Conservation (phyloP, 2,113 vertebrate species). For the Psittacus erithacus region DNA sequence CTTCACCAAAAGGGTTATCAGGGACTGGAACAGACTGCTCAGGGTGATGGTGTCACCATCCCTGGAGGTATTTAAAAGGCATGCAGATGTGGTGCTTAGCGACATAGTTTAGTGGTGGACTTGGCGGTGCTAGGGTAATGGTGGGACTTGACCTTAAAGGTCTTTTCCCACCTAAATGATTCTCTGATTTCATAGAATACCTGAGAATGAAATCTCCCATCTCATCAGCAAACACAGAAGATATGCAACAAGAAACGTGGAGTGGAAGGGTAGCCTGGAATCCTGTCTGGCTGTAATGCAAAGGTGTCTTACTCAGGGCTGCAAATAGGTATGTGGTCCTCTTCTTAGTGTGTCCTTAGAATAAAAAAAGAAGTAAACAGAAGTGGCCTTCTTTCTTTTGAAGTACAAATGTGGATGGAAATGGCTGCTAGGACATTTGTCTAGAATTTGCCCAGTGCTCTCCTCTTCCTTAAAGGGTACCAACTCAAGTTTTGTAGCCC, state of each 20-base stretch:
- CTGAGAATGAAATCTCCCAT: not conserved
- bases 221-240: not conserved
- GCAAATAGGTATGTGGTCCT: not conserved
- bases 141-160: not conserved
- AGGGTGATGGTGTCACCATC: not conserved
- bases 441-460: not conserved
- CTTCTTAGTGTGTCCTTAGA: not conserved
- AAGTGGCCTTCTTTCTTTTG: not conserved
- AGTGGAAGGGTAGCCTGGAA: not conserved
- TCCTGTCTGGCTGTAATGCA: not conserved
- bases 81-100: rapidly evolving
- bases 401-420: not conserved
- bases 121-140: rapidly evolving
- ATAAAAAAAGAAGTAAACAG: not conserved
- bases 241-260: not conserved
- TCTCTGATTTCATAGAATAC: not conserved
- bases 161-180: not conserved
- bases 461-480: not conserved
- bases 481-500: not conserved
- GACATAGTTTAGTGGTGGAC: not conserved
- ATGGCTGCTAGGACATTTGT: not conserved
- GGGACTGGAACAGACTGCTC: not conserved
- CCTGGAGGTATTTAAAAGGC: not conserved
- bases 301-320: not conserved
- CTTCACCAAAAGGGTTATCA: not conserved